Base-by-base conservation (phyloP, 2,113 vertebrate genomes). In the Semicossyphus pulcher region DNA sequence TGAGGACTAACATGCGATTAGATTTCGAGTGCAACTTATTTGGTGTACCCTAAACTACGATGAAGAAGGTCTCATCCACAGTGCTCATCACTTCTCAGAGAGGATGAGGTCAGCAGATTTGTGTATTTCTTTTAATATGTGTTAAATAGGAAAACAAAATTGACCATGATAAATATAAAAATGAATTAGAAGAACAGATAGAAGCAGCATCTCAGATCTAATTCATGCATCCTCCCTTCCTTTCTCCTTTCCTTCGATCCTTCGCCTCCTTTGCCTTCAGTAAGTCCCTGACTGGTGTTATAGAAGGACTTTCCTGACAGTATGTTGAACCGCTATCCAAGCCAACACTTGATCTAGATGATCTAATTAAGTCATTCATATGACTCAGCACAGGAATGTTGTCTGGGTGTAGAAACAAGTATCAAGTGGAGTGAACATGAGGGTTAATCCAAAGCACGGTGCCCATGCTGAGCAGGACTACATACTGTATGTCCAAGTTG, bases 281-380 rank as follows among this genome's bases (percentile, higher is more conserved):
- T 10, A 1, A 16, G 18, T 34, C 37, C 21, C 18, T 54, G 16
- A 48, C 14, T 4, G 7, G 7, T 26, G 4, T 23, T 10, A 34
- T 4, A 39, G 2, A n/a, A 18, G 14, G 29, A 37, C 45, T 39
- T 54, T 44, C 29, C 10, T 59, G 51, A 8, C 28, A 49, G 31
- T 23, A 39, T 60, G 49, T 36, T 45, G 31, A 36, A 26, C 42
- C 53, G 25, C 42, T 41, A 2, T 31, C 26, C 4, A 36, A 7
- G 14, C 36, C 57, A 63, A 42, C 45, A 75, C 31, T 48, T 1
- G 31, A 78, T 62, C 56, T 12, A 54, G 23, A 59, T 2, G 5
- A 64, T 48, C 45, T 76, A 72, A 76, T 79, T 23, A 65, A 84
- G 78, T 65, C 58, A 60, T 78, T 67, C 48, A 54, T 57, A 61